Percentiles rank a stretch among this genome's conserved stretches.
phyloP scores from a whole-genome alignment of 2,888 invertebrate genomes.

The Dynastes tityus region DNA sequence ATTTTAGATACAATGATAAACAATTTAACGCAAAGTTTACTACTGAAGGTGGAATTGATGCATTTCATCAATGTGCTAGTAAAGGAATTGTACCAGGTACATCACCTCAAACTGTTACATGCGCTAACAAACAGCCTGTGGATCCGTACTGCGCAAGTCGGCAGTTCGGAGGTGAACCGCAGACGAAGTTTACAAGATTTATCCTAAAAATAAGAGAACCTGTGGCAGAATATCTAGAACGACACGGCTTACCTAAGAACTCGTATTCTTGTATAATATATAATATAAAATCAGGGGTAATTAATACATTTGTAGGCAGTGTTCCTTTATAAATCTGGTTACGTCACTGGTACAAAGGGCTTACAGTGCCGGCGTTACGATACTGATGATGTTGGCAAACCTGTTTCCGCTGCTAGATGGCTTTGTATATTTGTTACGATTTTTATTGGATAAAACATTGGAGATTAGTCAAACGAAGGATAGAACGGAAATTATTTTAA shows the following conservation, averaged over 20 bases:
- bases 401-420: slow-evolving; percentile 60
- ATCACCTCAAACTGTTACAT: neutral
- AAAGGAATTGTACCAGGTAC: slow-evolving; percentile 19
- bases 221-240: slow-evolving; percentile 66
- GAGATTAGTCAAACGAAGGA: slow-evolving; percentile 64
- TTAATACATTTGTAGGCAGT: slow-evolving; percentile 61
- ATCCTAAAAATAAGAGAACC: slow-evolving; percentile 61
- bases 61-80: slow-evolving; percentile 16
- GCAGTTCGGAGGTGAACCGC: slow-evolving; percentile 38
- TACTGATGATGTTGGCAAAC: slow-evolving; percentile 61
- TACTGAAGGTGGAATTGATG: slow-evolving; percentile 39
- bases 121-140: slow-evolving; percentile 24
- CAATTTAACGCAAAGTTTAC: slow-evolving; percentile 36
- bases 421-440: slow-evolving; percentile 64
- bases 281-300: slow-evolving; percentile 29
- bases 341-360: slow-evolving; percentile 64
- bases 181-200: slow-evolving; percentile 37
- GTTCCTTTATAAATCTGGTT: slow-evolving; percentile 64
- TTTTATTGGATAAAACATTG: slow-evolving; percentile 66
- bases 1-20: slow-evolving; percentile 39
- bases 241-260: slow-evolving; percentile 62
- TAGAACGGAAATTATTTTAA: slow-evolving; percentile 62
- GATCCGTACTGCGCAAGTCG: slow-evolving; percentile 27
- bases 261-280: slow-evolving; percentile 63
- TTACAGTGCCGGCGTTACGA: slow-evolving; percentile 64